A percentile compares a stretch with the other conserved stretches of the same genome.
Conservation (phyloP, 2,888 invertebrate species). For the Amblyjoppa proteus region DNA sequence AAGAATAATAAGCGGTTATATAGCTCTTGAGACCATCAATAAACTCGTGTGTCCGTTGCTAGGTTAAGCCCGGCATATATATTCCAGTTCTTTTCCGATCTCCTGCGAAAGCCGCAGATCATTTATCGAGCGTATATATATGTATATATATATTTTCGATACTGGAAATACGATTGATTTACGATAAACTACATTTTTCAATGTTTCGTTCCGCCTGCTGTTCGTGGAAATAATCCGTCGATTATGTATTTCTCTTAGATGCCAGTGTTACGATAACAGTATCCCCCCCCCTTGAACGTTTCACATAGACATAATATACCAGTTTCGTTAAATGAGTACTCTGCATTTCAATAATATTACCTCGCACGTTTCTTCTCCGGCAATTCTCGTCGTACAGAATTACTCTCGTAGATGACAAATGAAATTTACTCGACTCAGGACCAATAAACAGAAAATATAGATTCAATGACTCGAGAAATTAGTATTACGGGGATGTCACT, state of each 20-base stretch:
- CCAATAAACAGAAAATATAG: neutral
- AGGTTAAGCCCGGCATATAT: slow-evolving; percentile 32
- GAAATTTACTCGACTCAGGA: neutral
- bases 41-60: slow-evolving; percentile 36
- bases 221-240: slow-evolving; percentile 18
- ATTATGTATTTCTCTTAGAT: slow-evolving; percentile 3
- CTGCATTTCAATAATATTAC: slow-evolving; percentile 41
- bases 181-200: slow-evolving; percentile 16
- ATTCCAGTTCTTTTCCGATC: slow-evolving; percentile 7
- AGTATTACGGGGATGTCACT: slow-evolving; percentile 2
- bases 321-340: slow-evolving; percentile 9
- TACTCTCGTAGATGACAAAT: slow-evolving; percentile 1
- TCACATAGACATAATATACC: neutral
- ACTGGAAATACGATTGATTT: slow-evolving; percentile 42
- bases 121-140: slow-evolving; percentile 25
- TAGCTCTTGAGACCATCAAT: slow-evolving; percentile 38
- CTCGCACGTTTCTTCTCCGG: slow-evolving; percentile 27
- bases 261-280: neutral
- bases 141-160: slow-evolving; percentile 21
- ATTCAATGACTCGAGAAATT: neutral
- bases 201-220: neutral
- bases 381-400: neutral
- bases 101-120: slow-evolving; percentile 1
- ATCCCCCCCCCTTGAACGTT: neutral
- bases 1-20: slow-evolving; percentile 10